Evolutionary conservation across 2,888 invertebrate species (phyloP).

Genomic region (Carcina quercana): DNA sequence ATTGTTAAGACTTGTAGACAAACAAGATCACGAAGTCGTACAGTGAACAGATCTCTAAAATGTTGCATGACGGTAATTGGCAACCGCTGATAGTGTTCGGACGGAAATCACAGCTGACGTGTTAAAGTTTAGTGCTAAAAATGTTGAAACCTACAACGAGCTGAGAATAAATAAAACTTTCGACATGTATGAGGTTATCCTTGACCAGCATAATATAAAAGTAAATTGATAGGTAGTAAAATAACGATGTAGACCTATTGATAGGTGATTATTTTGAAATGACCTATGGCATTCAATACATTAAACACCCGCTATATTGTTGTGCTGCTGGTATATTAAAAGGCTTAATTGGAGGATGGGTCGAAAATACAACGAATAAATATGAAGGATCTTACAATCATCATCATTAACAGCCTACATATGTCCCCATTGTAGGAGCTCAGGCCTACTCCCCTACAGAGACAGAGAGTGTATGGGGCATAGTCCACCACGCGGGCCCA

Average conservation of each 20-base stretch:
- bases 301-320: background rate
- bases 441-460: no score
- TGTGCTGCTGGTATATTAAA: no score
- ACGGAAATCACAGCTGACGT: background rate
- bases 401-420: no score
- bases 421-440: no score
- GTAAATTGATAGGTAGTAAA: conserved; percentile 1
- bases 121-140: background rate
- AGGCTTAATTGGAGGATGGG: no score
- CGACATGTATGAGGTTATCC: conserved; percentile 1
- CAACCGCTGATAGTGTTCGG: no score
- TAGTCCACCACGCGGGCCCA: no score
- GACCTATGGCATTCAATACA: background rate
- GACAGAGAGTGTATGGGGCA: no score
- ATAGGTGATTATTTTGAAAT: conserved; percentile 1
- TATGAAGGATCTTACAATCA: no score
- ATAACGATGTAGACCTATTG: background rate
- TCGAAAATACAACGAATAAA: no score
- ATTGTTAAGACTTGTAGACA: conserved; percentile 5
- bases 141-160: background rate
- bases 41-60: no score
- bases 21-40: conserved; percentile 3
- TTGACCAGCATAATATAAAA: conserved; percentile 4
- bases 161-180: conserved; percentile 2
- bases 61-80: no score